These are phyloP conservation scores for Chymomyza procnemis DNA, from an alignment of 2,888 invertebrate genomes.

Conservation along the genomic window DNA sequence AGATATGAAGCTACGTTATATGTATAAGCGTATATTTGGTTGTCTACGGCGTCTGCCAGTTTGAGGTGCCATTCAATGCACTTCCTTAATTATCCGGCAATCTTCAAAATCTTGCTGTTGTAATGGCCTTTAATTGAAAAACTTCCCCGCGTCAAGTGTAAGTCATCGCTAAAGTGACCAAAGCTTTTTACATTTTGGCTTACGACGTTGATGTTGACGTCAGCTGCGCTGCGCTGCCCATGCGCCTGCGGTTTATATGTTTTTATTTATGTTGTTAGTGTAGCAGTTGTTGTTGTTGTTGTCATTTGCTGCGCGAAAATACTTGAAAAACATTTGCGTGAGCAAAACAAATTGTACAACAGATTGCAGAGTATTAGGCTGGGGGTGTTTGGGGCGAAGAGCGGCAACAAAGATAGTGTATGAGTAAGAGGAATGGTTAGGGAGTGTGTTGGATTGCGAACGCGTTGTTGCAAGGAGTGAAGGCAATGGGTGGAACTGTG, in stretches of 20 bases:
- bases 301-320: slow-evolving; percentile 49
- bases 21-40: too few relatives aligned
- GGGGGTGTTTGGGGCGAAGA: slow-evolving; percentile 1
- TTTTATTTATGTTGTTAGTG: slow-evolving; percentile 54
- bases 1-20: too few relatives aligned
- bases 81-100: background rate
- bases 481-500: background rate
- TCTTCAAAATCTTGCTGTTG: slow-evolving; percentile 1
- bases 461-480: slow-evolving; percentile 6
- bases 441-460: slow-evolving; percentile 2
- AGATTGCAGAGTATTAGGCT: background rate
- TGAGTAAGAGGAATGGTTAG: background rate
- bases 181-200: slow-evolving; percentile 34
- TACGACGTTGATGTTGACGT: slow-evolving; percentile 18
- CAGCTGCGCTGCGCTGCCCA: slow-evolving; percentile 18
- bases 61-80: background rate
- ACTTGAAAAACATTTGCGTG: slow-evolving; percentile 56
- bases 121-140: background rate
- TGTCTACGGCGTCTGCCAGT: too few relatives aligned
- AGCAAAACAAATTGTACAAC: slow-evolving; percentile 13
- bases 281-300: slow-evolving; percentile 32
- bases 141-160: background rate
- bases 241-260: slow-evolving; percentile 41
- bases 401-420: background rate
- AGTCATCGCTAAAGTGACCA: background rate